Conservation (phyloP, 1,140 invertebrate species). For the Zaprionus ornatus region DNA sequence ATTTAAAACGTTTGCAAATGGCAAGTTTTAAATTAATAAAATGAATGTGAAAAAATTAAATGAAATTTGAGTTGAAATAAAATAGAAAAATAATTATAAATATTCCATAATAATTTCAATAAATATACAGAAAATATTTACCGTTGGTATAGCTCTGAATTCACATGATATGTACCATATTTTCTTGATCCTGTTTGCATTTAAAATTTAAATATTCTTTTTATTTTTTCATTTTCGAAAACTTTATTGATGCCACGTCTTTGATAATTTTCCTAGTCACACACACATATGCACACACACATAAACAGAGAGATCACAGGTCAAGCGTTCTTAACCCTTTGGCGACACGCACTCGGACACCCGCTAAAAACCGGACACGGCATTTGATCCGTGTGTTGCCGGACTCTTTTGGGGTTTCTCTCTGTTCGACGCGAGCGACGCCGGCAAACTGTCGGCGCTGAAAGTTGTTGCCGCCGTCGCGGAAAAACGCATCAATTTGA, state of each 20-base stretch:
- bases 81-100: background rate
- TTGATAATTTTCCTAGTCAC: background rate
- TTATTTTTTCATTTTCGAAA: background rate
- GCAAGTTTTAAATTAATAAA: background rate
- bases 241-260: background rate
- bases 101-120: background rate
- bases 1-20: background rate
- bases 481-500: constrained; percentile 80
- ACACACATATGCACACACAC: constrained; percentile 15
- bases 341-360: background rate
- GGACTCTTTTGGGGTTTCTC: constrained; percentile 49
- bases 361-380: background rate
- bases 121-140: background rate
- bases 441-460: constrained; percentile 64
- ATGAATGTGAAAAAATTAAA: too few relatives aligned
- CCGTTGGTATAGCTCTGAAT: background rate
- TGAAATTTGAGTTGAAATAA: background rate
- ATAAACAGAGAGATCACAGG: too few relatives aligned
- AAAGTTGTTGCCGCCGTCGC: constrained; percentile 53
- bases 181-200: background rate
- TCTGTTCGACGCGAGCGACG: constrained; percentile 64
- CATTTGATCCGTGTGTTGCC: background rate
- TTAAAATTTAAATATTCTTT: background rate
- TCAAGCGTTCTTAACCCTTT: background rate
- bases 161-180: background rate